Base-by-base conservation (phyloP, 2,113 vertebrate genomes). In the Pangasianodon hypophthalmus region DNA sequence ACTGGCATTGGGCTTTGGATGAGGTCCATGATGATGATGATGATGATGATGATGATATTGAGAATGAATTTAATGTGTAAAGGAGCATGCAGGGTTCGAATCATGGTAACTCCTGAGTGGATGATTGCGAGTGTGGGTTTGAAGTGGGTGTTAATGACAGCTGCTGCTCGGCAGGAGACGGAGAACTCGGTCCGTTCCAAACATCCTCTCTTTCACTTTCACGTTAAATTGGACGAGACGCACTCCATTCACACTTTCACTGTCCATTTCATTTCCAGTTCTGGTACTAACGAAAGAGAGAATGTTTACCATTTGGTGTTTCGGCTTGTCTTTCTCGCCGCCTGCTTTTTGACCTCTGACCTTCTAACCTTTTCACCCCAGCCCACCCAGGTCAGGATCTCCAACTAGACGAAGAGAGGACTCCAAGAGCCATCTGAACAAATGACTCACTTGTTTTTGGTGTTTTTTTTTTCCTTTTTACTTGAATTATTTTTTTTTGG, bases 1-100 rank as follows among this genome's bases (percentile, higher is more conserved):
- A 98, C 96, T 98, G 97, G 97, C 96, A 97, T 96, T 99, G 97
- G 98, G 97, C 97, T 37, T 95, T 98, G 97, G 97, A 99, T 97
- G 97, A 98, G 95, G 94, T 97, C 93, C 97, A 97, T 95, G 97
- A 97, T 95, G 93, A 94, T 95, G 96, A 94, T 95, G 96, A 54
- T 81, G 77, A 54, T 52, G 50, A 97, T 95, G 98, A 97, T 95
- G 93, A 94, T 95, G 96, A 96, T 96, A 96, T 96, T 96, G 97
- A 96, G 94, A 96, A 96, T 97, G 96, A 96, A 93, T 98, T 98
- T 97, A 96, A 97, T 97, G 98, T 99, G 96, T 98, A 96, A 84
- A 98, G 96, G 95, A 96, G 94, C 88, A 89, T 92, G 64, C 52
- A 56, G 50, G 93, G 95, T 93, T 93, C 93, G 92, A 91, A 87